Evolutionary conservation across 2,888 invertebrate species (phyloP), one percentile per base, ranked within the genome.

Genomic region (Holacanthella duospinosa): DNA sequence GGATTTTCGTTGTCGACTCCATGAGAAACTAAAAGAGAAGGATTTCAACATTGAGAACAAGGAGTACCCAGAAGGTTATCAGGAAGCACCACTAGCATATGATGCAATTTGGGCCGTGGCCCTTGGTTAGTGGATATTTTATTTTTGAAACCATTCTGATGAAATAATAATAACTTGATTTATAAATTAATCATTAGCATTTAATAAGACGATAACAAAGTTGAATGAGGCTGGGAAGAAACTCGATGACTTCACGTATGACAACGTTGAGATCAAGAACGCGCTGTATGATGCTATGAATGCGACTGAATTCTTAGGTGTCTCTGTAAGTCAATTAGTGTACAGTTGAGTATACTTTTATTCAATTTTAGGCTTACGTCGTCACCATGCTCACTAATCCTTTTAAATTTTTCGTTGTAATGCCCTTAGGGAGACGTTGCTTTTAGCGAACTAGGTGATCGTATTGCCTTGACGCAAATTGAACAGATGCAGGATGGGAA

Each of bases 31-130:
- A 61, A 85, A 86, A 62, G 64, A 63, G 43, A 86, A 86, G 64
- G 88, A 89, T 36, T 90, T 88, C 77, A 89, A 93, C 76, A 88
- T 92, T 72, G 89, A 88, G 76, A 87, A 89, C 66, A 87, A 88
- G 75, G 83, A 88, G 67, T 91, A 86, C 78, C 93, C 93, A 2
- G 92, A 91, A 77, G 95, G 96, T 16, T 95, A 95, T 79, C 92
- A 93, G 76, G 99, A 99, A 79, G 97, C 99, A 6, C 99, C 99
- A 0, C 79, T 99, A 63, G 99, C 99, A 55, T 99, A 99, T 77
- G 99, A 99, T 79, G 99, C 99, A 12, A 93, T 99, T 58, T 99
- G 99, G 99, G 93, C 97, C 48, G 88, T 97, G 36, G 97, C 97
- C 44, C 80, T 99, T 75, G 94, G 36, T 36, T 6, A 48, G 48